A percentile compares a stretch with the other conserved stretches of the same genome.
Conservation (phyloP, 2,888 invertebrate genomes). For the Epinotia nisella region DNA sequence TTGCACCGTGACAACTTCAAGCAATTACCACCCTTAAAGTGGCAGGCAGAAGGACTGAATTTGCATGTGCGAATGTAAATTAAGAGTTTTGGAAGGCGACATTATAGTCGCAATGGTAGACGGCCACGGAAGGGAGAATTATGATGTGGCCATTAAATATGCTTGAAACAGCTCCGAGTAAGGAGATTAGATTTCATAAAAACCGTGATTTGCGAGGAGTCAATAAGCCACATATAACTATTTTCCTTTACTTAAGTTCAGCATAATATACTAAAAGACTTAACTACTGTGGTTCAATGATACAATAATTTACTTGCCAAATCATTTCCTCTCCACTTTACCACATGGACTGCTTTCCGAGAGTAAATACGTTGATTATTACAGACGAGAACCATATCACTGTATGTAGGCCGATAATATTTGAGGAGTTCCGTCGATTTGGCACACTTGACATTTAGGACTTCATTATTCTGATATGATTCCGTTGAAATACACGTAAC, state of each 20-base stretch:
- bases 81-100: slow-evolving; percentile 53
- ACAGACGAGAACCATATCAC: too few species aligned
- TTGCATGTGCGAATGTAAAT: slow-evolving; percentile 44
- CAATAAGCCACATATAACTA: neutral
- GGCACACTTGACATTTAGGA: too few species aligned
- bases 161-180: slow-evolving; percentile 23
- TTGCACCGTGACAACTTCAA: slow-evolving; percentile 45
- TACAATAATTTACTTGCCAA: too few species aligned
- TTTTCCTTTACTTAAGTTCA: neutral
- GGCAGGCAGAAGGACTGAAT: slow-evolving; percentile 32
- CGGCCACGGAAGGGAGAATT: slow-evolving; percentile 51
- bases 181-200: neutral
- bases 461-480: too few species aligned
- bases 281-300: neutral
- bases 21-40: slow-evolving; percentile 26
- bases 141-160: slow-evolving; percentile 47
- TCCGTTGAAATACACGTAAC: too few species aligned
- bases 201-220: neutral
- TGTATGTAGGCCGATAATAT: too few species aligned
- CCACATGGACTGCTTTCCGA: too few species aligned
- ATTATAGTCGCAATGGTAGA: slow-evolving; percentile 55
- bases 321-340: too few species aligned
- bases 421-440: too few species aligned
- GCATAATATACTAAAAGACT: neutral
- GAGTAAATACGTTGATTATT: too few species aligned